phyloP scores from a whole-genome alignment of 2,113 vertebrate genomes.

The Podilymbus podiceps region DNA sequence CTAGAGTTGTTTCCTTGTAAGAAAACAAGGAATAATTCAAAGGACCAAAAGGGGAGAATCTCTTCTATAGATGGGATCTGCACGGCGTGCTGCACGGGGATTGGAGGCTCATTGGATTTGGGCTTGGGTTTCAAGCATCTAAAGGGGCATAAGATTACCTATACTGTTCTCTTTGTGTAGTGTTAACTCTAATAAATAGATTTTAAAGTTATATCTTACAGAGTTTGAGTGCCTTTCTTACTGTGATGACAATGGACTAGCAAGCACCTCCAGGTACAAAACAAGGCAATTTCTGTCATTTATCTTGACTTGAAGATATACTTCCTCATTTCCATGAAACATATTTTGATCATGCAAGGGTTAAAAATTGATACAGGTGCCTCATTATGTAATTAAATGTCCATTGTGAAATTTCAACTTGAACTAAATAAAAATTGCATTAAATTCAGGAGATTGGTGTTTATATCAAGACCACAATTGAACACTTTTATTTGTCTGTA shows the following conservation, averaged over 20 bases:
- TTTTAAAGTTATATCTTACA: neutral
- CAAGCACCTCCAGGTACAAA: neutral
- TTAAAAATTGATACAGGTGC: neutral
- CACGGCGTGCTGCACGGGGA: accelerated
- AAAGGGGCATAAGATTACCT: neutral
- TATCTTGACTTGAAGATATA: neutral
- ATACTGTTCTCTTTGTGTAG: neutral
- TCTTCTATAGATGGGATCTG: neutral
- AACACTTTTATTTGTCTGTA: neutral
- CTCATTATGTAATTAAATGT: neutral
- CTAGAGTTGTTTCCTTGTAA: neutral
- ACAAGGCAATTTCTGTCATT: neutral
- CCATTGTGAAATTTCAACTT: neutral
- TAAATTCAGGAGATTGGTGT: neutral
- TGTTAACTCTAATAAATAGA: neutral
- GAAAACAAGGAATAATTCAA: neutral
- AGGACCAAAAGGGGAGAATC: neutral
- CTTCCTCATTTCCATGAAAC: neutral
- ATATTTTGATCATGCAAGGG: neutral
- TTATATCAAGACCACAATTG: neutral
- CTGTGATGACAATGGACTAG: neutral
- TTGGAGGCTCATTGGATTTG: neutral
- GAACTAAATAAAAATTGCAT: neutral
- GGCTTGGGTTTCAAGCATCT: neutral
- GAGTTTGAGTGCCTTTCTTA: neutral